A percentile compares a stretch with the other conserved stretches of the same genome.
Conservation (phyloP, 2,113 vertebrate species). For the Leucoraja erinaceus region DNA sequence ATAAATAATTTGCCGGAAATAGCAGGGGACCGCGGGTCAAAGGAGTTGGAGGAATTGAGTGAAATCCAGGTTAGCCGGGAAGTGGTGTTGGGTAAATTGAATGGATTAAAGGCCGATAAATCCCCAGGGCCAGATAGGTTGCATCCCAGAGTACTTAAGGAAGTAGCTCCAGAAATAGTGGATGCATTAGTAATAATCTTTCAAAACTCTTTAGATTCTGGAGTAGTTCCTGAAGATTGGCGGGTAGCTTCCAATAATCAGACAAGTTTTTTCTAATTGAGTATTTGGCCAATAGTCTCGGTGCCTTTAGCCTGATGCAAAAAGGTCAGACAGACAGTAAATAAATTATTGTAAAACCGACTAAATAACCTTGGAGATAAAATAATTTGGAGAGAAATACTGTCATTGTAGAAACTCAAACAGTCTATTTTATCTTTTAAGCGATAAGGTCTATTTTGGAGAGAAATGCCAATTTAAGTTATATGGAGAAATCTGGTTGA, state of each 20-base stretch:
- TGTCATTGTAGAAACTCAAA: neutral
- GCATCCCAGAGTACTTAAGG: too few species aligned
- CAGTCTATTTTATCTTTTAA: neutral
- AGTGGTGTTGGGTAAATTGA: too few species aligned
- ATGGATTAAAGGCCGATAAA: too few species aligned
- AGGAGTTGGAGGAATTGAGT: too few species aligned
- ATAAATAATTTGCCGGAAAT: too few species aligned
- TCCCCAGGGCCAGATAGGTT: too few species aligned
- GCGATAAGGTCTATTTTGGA: neutral
- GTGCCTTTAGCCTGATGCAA: neutral
- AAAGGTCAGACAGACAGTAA: slow-evolving; percentile 20
- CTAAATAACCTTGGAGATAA: neutral
- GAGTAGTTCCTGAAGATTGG: too few species aligned
- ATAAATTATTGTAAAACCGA: neutral
- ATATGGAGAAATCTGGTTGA: neutral
- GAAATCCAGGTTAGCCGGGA: too few species aligned
- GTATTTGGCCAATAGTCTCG: neutral
- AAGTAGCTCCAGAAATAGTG: too few species aligned
- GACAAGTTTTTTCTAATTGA: neutral
- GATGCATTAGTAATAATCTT: too few species aligned
- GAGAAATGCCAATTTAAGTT: slow-evolving; percentile 9
- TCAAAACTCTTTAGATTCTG: too few species aligned
- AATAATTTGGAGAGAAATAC: neutral
- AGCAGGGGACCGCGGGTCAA: too few species aligned
- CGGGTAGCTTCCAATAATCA: neutral